Conservation (phyloP, 1,140 invertebrate genomes). For the Olivierus martensii region DNA sequence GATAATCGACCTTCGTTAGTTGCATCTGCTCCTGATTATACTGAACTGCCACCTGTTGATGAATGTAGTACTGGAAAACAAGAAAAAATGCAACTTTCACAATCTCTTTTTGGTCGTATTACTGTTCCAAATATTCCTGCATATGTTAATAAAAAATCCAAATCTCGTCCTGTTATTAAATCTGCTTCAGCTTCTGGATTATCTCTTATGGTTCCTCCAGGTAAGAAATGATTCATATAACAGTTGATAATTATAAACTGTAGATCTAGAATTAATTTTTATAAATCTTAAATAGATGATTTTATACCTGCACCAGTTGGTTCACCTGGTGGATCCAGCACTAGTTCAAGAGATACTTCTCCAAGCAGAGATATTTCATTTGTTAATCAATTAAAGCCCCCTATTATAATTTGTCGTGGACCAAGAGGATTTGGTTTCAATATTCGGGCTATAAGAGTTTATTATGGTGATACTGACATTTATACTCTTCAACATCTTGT, state of each 20-base stretch:
- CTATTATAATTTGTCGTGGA: constrained; percentile 80
- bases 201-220: constrained; percentile 75
- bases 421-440: constrained; percentile 93
- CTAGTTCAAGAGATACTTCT: constrained; percentile 84
- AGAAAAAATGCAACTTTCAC: no score
- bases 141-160: constrained; percentile 25
- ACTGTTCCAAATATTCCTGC: constrained; percentile 15
- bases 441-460: constrained; percentile 87
- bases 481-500: constrained; percentile 97
- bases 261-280: not conserved
- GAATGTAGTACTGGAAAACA: constrained; percentile 16
- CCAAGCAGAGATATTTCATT: constrained; percentile 77
- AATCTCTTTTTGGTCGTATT: constrained; percentile 3
- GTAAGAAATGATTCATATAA: constrained; percentile 21
- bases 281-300: constrained; percentile 39
- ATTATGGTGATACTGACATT: constrained; percentile 89
- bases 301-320: constrained; percentile 42
- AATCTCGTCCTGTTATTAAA: constrained; percentile 59
- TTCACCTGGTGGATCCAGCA: constrained; percentile 76
- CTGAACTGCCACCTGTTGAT: constrained; percentile 35
- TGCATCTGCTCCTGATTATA: constrained; percentile 8
- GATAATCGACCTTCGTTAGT: not conserved
- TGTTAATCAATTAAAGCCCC: constrained; percentile 64
- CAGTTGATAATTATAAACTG: no score
- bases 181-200: constrained; percentile 86